phyloP scores from a whole-genome alignment of 2,113 vertebrate species.

The Geococcyx californianus region DNA sequence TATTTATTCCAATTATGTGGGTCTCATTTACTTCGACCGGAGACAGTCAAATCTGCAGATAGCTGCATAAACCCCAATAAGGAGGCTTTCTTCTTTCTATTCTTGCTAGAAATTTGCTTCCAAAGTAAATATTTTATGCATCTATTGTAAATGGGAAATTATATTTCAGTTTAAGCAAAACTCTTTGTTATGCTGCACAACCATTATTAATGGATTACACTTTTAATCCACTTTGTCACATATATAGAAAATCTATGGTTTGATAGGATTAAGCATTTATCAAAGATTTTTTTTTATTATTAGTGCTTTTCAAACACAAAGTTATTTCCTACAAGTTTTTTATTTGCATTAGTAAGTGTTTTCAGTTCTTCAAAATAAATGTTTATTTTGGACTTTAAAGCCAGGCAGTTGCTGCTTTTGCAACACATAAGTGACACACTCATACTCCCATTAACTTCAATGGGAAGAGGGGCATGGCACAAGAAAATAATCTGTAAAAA shows the following conservation, averaged over 20 bases:
- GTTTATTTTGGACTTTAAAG: slow-evolving; percentile 32
- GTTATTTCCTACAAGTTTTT: neutral
- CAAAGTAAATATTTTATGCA: slow-evolving; percentile 36
- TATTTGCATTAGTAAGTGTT: neutral
- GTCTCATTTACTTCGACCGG: neutral
- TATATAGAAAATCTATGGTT: slow-evolving; percentile 14
- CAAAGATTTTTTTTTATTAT: neutral
- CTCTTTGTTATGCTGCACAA: neutral
- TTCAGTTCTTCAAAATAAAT: slow-evolving; percentile 3
- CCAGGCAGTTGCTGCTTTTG: neutral
- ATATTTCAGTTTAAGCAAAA: slow-evolving; percentile 17
- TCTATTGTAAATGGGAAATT: slow-evolving; percentile 15
- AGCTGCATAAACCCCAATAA: neutral
- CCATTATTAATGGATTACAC: slow-evolving; percentile 18
- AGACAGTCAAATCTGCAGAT: neutral
- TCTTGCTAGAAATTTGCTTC: slow-evolving; percentile 22
- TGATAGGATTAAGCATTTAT: slow-evolving; percentile 29
- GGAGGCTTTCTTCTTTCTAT: neutral
- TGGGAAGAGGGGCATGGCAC: neutral
- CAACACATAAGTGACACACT: neutral
- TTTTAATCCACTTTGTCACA: slow-evolving; percentile 33
- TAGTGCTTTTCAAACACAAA: neutral
- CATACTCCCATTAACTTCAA: neutral
- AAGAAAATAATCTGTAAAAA: neutral
- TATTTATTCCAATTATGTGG: neutral